A percentile compares a stretch with the other conserved stretches of the same genome.
Evolutionary conservation across 2,888 invertebrate genomes (phyloP).

Genomic region (Macrosoma leucophasiata): DNA sequence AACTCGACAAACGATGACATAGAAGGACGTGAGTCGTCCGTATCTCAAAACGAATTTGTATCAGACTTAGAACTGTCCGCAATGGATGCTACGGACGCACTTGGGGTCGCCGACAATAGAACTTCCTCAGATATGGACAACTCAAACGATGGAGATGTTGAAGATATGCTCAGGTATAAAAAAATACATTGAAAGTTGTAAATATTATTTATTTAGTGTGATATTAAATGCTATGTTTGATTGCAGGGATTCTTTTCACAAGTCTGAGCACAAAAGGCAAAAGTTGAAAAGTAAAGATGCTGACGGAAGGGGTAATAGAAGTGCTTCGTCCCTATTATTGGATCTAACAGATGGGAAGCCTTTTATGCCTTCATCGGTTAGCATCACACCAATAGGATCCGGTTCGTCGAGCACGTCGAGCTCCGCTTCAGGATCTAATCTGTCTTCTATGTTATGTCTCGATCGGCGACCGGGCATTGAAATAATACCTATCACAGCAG

Average conservation of each 20-base stretch:
- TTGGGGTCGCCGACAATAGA: constrained; percentile 61
- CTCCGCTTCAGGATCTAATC: constrained; percentile 75
- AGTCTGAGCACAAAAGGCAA: constrained; percentile 76
- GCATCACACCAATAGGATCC: constrained; percentile 66
- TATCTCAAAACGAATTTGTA: constrained; percentile 74
- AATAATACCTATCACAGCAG: constrained; percentile 85
- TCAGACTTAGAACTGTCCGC: constrained; percentile 79
- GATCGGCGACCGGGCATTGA: constrained; percentile 87
- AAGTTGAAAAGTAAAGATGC: constrained; percentile 77
- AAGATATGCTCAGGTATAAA: constrained; percentile 74
- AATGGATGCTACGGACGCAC: constrained; percentile 76
- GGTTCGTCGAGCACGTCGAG: constrained; percentile 77
- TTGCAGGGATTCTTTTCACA: constrained; percentile 75
- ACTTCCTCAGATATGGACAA: constrained; percentile 76
- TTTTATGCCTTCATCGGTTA: constrained; percentile 70
- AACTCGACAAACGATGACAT: constrained; percentile 63
- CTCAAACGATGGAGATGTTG: constrained; percentile 76
- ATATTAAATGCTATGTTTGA: constrained; percentile 17
- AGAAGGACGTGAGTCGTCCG: constrained; percentile 58
- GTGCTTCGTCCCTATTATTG: constrained; percentile 59
- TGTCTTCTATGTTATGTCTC: constrained; percentile 77
- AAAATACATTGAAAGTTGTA: constrained; percentile 1
- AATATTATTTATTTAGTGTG: not conserved
- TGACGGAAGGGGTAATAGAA: constrained; percentile 58
- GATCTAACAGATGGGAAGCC: constrained; percentile 75